phyloP scores from a whole-genome alignment of 2,888 invertebrate genomes.

The Leptopilina myrica region DNA sequence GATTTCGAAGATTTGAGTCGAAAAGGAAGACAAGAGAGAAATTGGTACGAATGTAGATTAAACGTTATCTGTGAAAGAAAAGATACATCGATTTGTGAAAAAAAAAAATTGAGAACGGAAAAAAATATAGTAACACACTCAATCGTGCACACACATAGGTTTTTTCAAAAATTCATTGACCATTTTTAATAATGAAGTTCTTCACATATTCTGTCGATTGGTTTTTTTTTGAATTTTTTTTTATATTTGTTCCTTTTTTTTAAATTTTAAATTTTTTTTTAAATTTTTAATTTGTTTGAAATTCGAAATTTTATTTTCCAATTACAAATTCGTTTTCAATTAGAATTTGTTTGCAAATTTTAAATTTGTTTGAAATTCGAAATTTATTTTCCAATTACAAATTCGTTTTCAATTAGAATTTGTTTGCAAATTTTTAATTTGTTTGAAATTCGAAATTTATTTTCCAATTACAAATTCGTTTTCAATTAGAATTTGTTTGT shows the following conservation, averaged over 20 bases:
- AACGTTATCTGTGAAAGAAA: slow-evolving; percentile 25
- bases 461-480: too few species aligned
- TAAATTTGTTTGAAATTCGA: too few species aligned
- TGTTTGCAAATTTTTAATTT: too few species aligned
- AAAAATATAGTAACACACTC: slow-evolving; percentile 26
- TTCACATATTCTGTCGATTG: neutral
- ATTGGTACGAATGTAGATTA: slow-evolving; percentile 36
- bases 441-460: too few species aligned
- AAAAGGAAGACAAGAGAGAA: slow-evolving; percentile 41
- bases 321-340: too few species aligned
- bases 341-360: too few species aligned
- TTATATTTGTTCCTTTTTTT: neutral
- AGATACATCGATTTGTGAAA: slow-evolving; percentile 23
- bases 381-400: too few species aligned
- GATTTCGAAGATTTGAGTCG: slow-evolving; percentile 31
- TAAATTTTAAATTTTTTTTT: too few species aligned
- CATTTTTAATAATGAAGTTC: slow-evolving; percentile 10
- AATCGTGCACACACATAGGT: slow-evolving; percentile 38
- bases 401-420: too few species aligned
- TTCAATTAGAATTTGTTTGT: too few species aligned
- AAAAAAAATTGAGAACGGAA: neutral
- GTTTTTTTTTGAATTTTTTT: neutral
- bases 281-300: too few species aligned
- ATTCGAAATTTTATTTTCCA: too few species aligned
- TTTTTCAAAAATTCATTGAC: slow-evolving; percentile 1